A percentile compares a stretch with the other conserved stretches of the same genome.
phyloP scores from a whole-genome alignment of 2,113 vertebrate species.

The Otocyon megalotis region DNA sequence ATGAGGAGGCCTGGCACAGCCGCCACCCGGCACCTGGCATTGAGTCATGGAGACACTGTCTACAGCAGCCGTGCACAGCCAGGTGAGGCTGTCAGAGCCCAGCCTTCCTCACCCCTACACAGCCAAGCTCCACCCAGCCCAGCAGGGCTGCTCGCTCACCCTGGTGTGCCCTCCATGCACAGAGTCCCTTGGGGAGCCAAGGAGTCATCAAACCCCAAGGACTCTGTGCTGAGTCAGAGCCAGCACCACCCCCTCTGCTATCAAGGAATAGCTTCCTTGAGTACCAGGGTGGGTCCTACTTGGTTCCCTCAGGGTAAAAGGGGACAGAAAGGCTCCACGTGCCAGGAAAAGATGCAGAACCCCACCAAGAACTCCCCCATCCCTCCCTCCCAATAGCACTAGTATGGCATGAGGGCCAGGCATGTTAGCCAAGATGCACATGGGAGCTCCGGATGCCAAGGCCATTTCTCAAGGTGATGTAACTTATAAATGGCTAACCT shows the following conservation, averaged over 20 bases:
- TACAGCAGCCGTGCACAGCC: too few relatives aligned
- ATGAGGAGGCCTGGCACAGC: not conserved
- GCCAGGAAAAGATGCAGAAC: not conserved
- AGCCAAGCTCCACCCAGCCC: not conserved
- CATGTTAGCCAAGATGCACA: rapidly evolving
- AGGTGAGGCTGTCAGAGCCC: not conserved
- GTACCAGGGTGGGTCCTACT: not conserved
- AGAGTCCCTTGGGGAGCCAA: not conserved
- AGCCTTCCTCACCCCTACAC: not conserved
- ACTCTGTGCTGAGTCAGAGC: not conserved
- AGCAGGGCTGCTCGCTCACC: not conserved
- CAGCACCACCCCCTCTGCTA: not conserved
- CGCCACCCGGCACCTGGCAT: not conserved
- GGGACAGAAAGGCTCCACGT: not conserved
- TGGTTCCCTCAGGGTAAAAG: not conserved
- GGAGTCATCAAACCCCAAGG: not conserved
- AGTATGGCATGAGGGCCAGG: not conserved
- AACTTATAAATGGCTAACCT: not conserved
- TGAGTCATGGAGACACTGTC: too few relatives aligned
- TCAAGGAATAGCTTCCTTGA: rapidly evolving
- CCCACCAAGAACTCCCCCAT: not conserved
- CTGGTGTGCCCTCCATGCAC: not conserved
- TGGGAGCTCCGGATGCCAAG: not conserved
- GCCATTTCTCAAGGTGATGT: not conserved
- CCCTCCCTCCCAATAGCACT: rapidly evolving